Percentiles rank a stretch among this genome's conserved stretches.
phyloP scores from a whole-genome alignment of 2,113 vertebrate species.

The Cynocephalus volans region DNA sequence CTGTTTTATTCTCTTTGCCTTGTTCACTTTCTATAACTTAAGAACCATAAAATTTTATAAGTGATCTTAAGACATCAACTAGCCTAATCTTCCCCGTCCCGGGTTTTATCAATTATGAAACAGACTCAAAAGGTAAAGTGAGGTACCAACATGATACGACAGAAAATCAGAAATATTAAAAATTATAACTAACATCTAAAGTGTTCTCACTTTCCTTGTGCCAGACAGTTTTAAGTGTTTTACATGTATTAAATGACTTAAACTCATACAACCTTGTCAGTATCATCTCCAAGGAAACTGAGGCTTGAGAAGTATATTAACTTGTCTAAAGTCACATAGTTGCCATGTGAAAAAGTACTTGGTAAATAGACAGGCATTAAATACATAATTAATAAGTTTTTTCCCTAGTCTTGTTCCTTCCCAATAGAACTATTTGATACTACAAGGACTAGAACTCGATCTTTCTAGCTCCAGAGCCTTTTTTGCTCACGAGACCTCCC shows the following conservation, averaged over 20 bases:
- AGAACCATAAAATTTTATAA: not conserved
- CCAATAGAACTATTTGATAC: not conserved
- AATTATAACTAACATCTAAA: not conserved
- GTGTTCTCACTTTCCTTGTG: not conserved
- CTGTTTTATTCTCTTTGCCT: not conserved
- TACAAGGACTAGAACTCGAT: not conserved
- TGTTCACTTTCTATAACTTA: not conserved
- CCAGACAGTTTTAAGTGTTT: not conserved
- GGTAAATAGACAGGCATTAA: not conserved
- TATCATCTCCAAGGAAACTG: not conserved
- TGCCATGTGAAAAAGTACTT: not conserved
- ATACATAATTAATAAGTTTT: not conserved
- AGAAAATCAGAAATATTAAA: not conserved
- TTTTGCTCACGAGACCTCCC: not conserved
- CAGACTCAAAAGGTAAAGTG: not conserved
- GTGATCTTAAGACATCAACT: not conserved
- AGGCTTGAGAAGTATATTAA: not conserved
- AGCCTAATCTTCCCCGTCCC: not conserved
- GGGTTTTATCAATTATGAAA: not conserved
- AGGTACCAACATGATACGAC: not conserved
- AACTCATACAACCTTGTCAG: not conserved
- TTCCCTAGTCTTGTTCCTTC: not conserved
- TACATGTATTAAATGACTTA: not conserved
- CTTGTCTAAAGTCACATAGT: not conserved
- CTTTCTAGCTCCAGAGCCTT: not conserved